A percentile compares a stretch with the other conserved stretches of the same genome.
Conservation (phyloP, 2,888 invertebrate species). For the Cancer borealis region DNA sequence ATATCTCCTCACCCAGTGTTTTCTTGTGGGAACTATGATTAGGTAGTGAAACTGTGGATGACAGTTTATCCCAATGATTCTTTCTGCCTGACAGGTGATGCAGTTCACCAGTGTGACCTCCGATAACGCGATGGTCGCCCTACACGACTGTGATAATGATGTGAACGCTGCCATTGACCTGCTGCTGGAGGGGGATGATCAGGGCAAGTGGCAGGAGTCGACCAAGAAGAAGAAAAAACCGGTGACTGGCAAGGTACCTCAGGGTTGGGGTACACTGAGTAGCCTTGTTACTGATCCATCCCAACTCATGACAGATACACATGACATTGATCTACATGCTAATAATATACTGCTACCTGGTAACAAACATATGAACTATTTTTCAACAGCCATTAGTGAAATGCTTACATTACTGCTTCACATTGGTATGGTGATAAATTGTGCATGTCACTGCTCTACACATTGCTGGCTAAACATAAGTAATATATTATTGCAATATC, state of each 20-base stretch:
- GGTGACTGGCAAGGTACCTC: conserved; percentile 71
- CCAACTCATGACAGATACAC: too few species aligned
- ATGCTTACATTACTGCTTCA: too few species aligned
- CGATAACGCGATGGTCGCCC: conserved; percentile 94
- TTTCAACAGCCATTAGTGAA: too few species aligned
- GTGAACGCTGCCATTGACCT: conserved; percentile 90
- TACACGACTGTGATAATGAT: conserved; percentile 96
- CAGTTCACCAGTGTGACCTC: conserved; percentile 94
- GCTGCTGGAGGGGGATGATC: conserved; percentile 87
- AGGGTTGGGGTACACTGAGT: neutral
- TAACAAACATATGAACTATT: too few species aligned
- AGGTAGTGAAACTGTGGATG: neutral
- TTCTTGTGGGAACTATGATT: neutral
- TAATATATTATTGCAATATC: too few species aligned
- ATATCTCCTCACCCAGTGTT: neutral
- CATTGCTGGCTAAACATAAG: too few species aligned
- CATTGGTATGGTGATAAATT: too few species aligned
- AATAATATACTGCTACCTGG: too few species aligned
- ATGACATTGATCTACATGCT: too few species aligned
- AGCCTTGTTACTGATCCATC: neutral
- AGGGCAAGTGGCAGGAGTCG: conserved; percentile 78
- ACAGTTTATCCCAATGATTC: neutral
- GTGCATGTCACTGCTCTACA: too few species aligned
- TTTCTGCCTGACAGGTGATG: conserved; percentile 84
- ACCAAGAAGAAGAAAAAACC: conserved; percentile 77